phyloP scores from a whole-genome alignment of 2,888 invertebrate species.

The Polydrusus cervinus region DNA sequence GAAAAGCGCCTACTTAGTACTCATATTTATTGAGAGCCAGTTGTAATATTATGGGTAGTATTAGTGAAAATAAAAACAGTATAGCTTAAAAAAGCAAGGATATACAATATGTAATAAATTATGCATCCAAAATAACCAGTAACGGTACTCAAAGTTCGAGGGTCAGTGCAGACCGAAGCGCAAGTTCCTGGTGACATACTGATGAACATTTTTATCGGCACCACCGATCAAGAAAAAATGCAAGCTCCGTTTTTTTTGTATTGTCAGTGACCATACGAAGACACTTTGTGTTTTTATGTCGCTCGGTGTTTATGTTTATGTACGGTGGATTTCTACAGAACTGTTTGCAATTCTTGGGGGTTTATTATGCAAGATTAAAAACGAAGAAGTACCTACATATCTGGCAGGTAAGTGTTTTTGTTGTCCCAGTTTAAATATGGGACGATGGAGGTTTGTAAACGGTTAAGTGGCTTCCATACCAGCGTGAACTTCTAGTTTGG shows the following conservation, averaged over 20 bases:
- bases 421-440: constrained; percentile 3
- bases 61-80: not conserved
- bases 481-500: too few relatives aligned
- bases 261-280: constrained; percentile 37
- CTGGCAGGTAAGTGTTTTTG: not conserved
- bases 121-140: constrained; percentile 30
- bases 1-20: too few relatives aligned
- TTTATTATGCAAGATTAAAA: constrained; percentile 7
- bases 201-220: constrained; percentile 54
- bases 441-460: not conserved
- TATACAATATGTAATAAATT: not conserved
- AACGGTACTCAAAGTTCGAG: constrained; percentile 50
- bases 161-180: constrained; percentile 34
- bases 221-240: constrained; percentile 48
- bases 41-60: too few relatives aligned
- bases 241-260: constrained; percentile 43
- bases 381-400: not conserved
- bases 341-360: constrained; percentile 14
- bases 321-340: constrained; percentile 33
- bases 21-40: too few relatives aligned
- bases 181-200: constrained; percentile 51
- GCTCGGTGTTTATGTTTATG: constrained; percentile 40
- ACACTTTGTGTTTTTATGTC: constrained; percentile 28
- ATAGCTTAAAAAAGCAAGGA: not conserved
- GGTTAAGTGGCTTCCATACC: too few relatives aligned